Evolutionary conservation across 2,888 invertebrate species (phyloP), one percentile per base, ranked within the genome.

Genomic region (Diaprepes abbreviatus): DNA sequence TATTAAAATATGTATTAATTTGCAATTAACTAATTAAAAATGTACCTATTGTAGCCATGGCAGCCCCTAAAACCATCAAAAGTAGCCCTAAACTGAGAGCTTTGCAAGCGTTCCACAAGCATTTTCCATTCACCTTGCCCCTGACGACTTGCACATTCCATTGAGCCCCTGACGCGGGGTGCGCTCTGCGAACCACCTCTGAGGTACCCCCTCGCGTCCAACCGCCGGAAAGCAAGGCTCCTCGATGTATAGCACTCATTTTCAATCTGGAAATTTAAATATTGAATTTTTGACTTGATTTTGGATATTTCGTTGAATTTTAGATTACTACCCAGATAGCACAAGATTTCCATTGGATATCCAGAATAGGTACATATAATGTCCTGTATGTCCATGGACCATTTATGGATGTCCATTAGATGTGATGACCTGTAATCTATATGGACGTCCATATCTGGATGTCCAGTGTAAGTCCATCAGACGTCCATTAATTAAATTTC

Each of bases 91-190:
- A 88, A 73, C 94, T 92, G 14, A 97, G 89, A 19, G 96, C 96
- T 77, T 95, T 92, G 83, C 96, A 96, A 28, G 96, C 96, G 83
- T 96, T 94, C 96, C 96, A 97, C 74, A 97, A 87, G 83, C 96
- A 96, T 80, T 91, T 89, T 48, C 94, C 92, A 78, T 94, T 93
- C 88, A 95, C 94, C 86, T 95, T 95, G 69, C 94, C 93, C 71
- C 90, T 89, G 84, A 94, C 93, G 84, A 94, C 93, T 88, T 92
- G 87, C 76, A 93, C 93, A 82, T 93, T 93, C 93, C 93, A 93
- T 84, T 93, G 92, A 79, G 93, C 93, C 73, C 93, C 93, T 73
- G 93, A 91, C 76, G 92, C 91, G 73, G 92, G 92, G 86, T 91
- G 91, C 73, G 92, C 91, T 70, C 91, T 87, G 77, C 92, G 87